Evolutionary conservation across 2,113 vertebrate genomes (phyloP).

Genomic region (Microtus richardsoni): DNA sequence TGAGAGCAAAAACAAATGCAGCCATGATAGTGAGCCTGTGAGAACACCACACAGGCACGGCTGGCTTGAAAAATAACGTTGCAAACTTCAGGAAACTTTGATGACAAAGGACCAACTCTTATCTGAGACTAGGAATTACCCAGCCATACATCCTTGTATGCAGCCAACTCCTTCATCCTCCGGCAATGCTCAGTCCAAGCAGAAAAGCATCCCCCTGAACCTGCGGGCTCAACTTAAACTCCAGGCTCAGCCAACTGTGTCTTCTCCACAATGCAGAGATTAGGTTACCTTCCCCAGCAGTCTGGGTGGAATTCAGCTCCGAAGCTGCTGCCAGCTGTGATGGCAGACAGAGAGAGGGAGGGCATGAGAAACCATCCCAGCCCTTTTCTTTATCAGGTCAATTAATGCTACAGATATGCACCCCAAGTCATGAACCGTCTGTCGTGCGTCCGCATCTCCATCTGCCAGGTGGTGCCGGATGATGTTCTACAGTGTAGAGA

Average conservation of each 20-base stretch:
- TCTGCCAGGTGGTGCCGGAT: too few relatives aligned
- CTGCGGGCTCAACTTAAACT: not conserved
- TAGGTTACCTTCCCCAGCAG: not conserved
- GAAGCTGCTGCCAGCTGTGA: too few relatives aligned
- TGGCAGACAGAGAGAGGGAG: not conserved
- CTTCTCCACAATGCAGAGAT: not conserved
- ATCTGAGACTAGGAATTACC: not conserved
- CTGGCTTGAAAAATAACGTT: not conserved
- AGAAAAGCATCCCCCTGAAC: not conserved
- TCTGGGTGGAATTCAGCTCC: not conserved
- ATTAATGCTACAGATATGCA: accelerated
- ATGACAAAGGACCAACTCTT: not conserved
- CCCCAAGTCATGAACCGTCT: too few relatives aligned
- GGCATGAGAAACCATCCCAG: accelerated
- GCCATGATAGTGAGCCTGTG: not conserved
- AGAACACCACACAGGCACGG: accelerated
- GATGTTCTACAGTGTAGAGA: not conserved
- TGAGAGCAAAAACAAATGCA: not conserved
- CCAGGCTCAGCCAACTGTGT: not conserved
- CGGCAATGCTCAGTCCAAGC: not conserved
- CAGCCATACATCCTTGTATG: not conserved
- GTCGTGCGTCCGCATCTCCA: accelerated
- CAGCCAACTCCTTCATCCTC: accelerated
- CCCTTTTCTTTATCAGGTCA: not conserved
- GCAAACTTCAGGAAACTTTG: not conserved